Evolutionary conservation across 2,797 vertebrate genomes (phyloP).

Genomic region (Fundulus diaphanus): DNA sequence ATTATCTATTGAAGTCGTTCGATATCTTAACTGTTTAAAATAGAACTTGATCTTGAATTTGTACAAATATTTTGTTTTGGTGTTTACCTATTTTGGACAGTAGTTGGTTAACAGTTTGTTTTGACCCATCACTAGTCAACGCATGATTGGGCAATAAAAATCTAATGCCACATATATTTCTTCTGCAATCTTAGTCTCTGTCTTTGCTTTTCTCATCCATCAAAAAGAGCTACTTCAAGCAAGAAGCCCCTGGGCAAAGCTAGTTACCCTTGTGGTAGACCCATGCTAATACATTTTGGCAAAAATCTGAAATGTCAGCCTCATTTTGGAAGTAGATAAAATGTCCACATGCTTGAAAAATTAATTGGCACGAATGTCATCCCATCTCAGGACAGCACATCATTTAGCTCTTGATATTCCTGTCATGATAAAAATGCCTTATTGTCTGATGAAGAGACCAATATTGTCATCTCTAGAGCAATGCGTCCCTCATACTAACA

Average conservation of each 20-base stretch:
- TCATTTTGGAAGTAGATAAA: constrained; percentile 7
- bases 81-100: not conserved
- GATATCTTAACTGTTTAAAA: too few relatives aligned
- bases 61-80: not conserved
- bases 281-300: not conserved
- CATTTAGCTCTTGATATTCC: constrained; percentile 13
- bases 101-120: not conserved
- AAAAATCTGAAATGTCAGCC: not conserved
- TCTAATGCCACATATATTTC: not conserved
- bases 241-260: not conserved
- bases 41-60: too few relatives aligned
- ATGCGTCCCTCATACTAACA: not conserved
- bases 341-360: not conserved
- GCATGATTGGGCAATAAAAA: not conserved
- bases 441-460: not conserved
- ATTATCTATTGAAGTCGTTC: not conserved
- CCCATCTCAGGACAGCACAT: not conserved
- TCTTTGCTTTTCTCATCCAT: not conserved
- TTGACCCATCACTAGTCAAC: not conserved
- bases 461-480: not conserved
- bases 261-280: not conserved
- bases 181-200: not conserved
- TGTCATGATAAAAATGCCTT: constrained; percentile 1
- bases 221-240: not conserved
- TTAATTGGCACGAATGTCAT: constrained; percentile 6